Evolutionary conservation across 2,113 vertebrate genomes (phyloP), one percentile per base, ranked within the genome.

Genomic region (Saguinus imperator): DNA sequence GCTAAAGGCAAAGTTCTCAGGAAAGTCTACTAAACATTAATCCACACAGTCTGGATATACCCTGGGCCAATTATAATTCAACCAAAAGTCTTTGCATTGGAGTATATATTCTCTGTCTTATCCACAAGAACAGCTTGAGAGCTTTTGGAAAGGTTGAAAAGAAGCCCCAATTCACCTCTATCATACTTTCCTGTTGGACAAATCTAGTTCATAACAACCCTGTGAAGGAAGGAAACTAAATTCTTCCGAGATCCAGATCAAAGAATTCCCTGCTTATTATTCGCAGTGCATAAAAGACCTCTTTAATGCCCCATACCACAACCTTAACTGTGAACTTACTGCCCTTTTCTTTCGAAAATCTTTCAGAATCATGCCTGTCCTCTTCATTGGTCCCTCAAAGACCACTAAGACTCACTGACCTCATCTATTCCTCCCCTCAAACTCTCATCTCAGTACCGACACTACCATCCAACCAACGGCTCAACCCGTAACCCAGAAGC

Each of bases 1-100:
- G 52, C n/a, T 89, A 91, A 88, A 72, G 48, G 35, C 43, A 94
- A 95, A 94, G 55, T 23, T 94, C 55, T 95, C 64, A 91, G 52
- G 29, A 84, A 73, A 84, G 86, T 37, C 73, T 94, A 81, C 57
- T 45, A 92, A 77, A 92, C 50, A 61, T 87, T 93, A 37, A 77
- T 48, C 52, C n/a, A 87, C 27, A 81, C 1, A 17, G 70, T 81
- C 50, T 55, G 75, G 27, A 2, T 64, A 73, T 3, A 76, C 23
- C 40, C 79, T 93, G 23, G 83, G 77, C 52, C 61, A 95, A 64
- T 3, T 66, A 18, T 77, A 93, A 77, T 84, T 75, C 52, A 88
- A 89, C n/a, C 88, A 37, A 17, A 79, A 85, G 72, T 27, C 27
- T 85, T 2, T 45, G 48, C 25, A n/a, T 3, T 48, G 6, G 61